Conservation (phyloP, 1,140 invertebrate genomes). For the Papilio polyxenes region DNA sequence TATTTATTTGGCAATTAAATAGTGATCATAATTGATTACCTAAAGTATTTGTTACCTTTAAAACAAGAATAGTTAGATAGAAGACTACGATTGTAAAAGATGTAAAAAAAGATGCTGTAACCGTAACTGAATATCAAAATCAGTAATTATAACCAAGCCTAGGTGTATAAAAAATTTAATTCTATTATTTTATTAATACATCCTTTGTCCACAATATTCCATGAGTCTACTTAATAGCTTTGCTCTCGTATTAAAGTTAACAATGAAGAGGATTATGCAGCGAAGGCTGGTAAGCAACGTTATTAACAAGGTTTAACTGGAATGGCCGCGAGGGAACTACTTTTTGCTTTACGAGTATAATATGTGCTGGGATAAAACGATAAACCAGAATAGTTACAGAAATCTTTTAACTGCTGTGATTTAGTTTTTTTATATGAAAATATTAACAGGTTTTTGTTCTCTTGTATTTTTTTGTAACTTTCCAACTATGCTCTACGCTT, state of each 20-base stretch:
- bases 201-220: conserved; percentile 7
- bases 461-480: no score
- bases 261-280: conserved; percentile 12
- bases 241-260: not conserved
- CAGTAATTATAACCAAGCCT: not conserved
- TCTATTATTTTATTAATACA: not conserved
- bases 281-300: not conserved
- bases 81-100: no score
- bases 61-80: no score
- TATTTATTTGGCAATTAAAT: not conserved
- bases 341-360: not conserved
- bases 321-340: not conserved
- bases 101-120: no score
- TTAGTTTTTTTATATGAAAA: not conserved
- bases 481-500: no score
- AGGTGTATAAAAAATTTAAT: not conserved
- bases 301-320: conserved; percentile 8
- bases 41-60: no score
- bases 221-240: not conserved
- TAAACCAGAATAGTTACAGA: not conserved
- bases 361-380: not conserved
- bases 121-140: no score
- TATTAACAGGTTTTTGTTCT: no score
- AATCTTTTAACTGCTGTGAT: not conserved
- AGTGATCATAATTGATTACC: no score